phyloP scores from a whole-genome alignment of 2,797 vertebrate genomes.

The Ficedula albicollis region DNA sequence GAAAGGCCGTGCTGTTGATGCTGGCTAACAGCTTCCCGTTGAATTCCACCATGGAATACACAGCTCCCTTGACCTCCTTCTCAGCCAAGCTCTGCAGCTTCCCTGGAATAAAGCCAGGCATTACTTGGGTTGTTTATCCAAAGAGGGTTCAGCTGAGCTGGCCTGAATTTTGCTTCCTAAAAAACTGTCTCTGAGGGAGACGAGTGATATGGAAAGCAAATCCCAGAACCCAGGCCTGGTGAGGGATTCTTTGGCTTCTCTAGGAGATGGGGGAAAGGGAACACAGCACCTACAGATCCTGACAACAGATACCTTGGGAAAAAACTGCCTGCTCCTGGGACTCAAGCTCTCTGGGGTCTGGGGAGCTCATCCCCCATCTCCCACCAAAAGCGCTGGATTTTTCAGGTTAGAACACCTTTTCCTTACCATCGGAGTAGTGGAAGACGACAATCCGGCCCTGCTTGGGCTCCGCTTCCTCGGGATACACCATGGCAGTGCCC shows the following conservation, averaged over 20 bases:
- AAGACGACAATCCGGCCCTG: constrained; percentile 98
- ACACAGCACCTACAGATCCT: background rate
- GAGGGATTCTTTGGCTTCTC: background rate
- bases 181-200: background rate
- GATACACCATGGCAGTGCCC: constrained; percentile 98
- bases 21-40: constrained; percentile 97
- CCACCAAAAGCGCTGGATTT: background rate
- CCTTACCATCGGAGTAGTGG: constrained; percentile 94
- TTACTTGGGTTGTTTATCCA: background rate
- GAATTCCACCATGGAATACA: constrained; percentile 99
- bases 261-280: background rate
- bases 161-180: background rate
- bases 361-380: background rate
- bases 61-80: constrained; percentile 97
- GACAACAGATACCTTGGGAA: background rate
- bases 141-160: background rate
- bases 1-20: constrained; percentile 99
- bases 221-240: background rate
- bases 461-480: constrained; percentile 97
- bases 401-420: background rate
- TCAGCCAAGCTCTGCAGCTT: constrained; percentile 97
- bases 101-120: constrained; percentile 72
- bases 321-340: background rate
- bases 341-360: background rate
- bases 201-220: background rate